These are phyloP conservation scores for Solea senegalensis DNA, from an alignment of 2,113 vertebrate genomes.

Conservation along the genomic window DNA sequence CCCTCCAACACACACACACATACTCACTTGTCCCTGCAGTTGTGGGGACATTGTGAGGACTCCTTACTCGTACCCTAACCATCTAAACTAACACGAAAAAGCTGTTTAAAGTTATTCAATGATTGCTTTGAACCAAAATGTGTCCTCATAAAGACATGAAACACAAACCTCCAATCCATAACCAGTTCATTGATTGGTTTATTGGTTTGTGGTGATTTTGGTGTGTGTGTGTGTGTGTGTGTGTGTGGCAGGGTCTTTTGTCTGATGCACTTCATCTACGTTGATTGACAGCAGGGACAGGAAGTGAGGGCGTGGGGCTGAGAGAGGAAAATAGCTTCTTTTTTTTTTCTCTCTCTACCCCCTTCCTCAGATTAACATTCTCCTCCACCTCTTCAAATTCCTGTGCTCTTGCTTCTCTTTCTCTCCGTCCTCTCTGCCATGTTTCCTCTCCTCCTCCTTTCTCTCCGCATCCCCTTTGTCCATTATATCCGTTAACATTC, in stretches of 20 bases:
- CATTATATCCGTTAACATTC: slow-evolving; percentile 43
- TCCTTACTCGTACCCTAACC: too few species aligned
- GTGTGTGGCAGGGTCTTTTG: slow-evolving; percentile 42
- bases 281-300: slow-evolving; percentile 73
- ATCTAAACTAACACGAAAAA: too few species aligned
- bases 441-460: slow-evolving; percentile 8
- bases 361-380: slow-evolving; percentile 72
- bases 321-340: slow-evolving; percentile 66
- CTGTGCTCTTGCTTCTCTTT: slow-evolving; percentile 36
- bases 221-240: not conserved
- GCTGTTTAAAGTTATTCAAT: too few species aligned
- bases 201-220: slow-evolving; percentile 37
- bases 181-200: slow-evolving; percentile 47
- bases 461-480: slow-evolving; percentile 23
- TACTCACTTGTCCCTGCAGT: not conserved
- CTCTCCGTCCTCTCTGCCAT: slow-evolving; percentile 1
- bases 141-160: not conserved
- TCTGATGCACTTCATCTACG: slow-evolving; percentile 57
- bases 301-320: slow-evolving; percentile 69
- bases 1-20: slow-evolving; percentile 6
- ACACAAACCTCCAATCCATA: not conserved
- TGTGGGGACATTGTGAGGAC: too few species aligned
- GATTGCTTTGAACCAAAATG: too few species aligned
- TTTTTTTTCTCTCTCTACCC: slow-evolving; percentile 53
- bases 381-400: slow-evolving; percentile 62